Evolutionary conservation across 2,113 vertebrate genomes (phyloP).

Genomic region (Mirounga angustirostris): DNA sequence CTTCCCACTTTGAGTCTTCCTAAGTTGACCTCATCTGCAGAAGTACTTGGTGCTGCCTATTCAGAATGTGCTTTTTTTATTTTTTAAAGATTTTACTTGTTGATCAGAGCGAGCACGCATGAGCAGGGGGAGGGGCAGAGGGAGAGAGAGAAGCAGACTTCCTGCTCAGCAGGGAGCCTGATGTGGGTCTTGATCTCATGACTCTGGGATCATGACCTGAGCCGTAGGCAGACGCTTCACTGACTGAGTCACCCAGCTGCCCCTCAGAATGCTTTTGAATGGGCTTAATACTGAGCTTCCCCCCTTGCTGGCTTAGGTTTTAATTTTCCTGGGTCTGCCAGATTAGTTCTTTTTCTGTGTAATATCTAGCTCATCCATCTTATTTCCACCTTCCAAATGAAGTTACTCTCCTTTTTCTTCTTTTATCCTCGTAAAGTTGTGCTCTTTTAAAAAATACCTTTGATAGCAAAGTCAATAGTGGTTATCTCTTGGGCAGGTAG

Average conservation of each 20-base stretch:
- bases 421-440: slow-evolving; percentile 44
- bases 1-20: neutral
- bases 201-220: neutral
- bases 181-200: neutral
- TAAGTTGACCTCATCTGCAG: neutral
- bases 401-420: neutral
- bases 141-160: neutral
- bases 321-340: neutral
- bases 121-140: neutral
- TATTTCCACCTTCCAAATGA: slow-evolving; percentile 12
- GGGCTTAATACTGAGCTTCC: neutral
- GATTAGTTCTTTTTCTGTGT: slow-evolving; percentile 4
- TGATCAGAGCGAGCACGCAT: too few relatives aligned
- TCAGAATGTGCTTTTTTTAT: neutral
- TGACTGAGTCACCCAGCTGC: neutral
- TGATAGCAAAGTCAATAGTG: slow-evolving; percentile 42
- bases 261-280: slow-evolving; percentile 23
- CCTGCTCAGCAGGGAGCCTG: neutral
- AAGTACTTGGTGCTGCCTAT: neutral
- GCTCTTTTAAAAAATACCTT: neutral
- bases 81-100: neutral
- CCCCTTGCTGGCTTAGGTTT: neutral
- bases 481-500: neutral
- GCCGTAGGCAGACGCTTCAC: neutral
- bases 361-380: neutral